These are phyloP conservation scores for Coturnix japonica DNA, from an alignment of 2,113 vertebrate genomes.

Conservation along the genomic window DNA sequence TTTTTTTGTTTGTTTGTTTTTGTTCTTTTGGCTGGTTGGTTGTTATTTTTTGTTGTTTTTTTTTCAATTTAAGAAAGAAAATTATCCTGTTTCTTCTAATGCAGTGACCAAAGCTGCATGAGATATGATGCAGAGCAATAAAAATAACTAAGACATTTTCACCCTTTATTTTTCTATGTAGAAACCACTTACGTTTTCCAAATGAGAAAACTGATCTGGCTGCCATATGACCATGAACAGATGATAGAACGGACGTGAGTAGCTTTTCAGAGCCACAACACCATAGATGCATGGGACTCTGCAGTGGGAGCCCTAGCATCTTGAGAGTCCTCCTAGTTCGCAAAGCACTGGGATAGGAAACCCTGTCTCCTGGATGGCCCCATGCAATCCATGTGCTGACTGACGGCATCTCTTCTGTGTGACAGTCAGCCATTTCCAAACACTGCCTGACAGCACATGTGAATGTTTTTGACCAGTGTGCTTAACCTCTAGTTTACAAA, in stretches of 20 bases:
- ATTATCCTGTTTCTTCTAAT: background rate
- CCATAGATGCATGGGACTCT: accelerated
- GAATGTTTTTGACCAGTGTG: background rate
- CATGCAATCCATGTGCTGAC: accelerated
- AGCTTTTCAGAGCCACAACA: background rate
- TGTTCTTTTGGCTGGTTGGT: no score
- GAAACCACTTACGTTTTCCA: background rate
- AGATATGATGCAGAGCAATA: background rate
- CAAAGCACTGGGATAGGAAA: background rate
- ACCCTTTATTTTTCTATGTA: background rate
- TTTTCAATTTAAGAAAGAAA: background rate
- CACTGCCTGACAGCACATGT: accelerated
- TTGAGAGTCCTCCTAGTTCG: background rate
- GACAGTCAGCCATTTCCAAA: conserved; percentile 14
- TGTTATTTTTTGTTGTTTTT: no score
- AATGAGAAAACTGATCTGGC: background rate
- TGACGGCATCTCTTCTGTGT: background rate
- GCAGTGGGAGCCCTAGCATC: background rate
- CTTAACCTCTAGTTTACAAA: conserved; percentile 48
- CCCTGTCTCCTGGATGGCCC: accelerated
- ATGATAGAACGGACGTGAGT: background rate
- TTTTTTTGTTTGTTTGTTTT: no score
- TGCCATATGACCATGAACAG: background rate
- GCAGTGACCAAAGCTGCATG: background rate
- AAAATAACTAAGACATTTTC: background rate